Evolutionary conservation across 2,888 invertebrate genomes (phyloP).

Genomic region (Dromius quadrimaculatus): DNA sequence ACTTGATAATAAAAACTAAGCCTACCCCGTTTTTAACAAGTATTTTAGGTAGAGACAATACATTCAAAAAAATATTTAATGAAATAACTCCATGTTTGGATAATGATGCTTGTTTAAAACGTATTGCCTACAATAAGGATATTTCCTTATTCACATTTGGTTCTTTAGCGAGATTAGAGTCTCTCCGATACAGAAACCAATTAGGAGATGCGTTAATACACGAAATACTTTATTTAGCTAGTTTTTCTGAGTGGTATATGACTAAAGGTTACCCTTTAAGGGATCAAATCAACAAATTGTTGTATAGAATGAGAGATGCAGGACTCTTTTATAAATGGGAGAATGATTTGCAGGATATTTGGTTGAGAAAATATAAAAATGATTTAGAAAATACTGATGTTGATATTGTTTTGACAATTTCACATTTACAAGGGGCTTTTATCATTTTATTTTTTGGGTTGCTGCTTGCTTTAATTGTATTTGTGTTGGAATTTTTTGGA

Average conservation of each 20-base stretch:
- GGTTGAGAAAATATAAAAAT: not conserved
- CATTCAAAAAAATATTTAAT: not conserved
- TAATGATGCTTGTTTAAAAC: slow-evolving; percentile 5
- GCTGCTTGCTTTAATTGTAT: not conserved
- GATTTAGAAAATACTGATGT: too few species aligned
- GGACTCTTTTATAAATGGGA: slow-evolving; percentile 19
- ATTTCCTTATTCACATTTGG: not conserved
- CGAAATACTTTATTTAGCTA: slow-evolving; percentile 56
- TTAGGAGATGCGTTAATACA: slow-evolving; percentile 14
- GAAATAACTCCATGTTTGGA: slow-evolving; percentile 6
- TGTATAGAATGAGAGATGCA: not conserved
- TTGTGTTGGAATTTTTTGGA: slow-evolving; percentile 6
- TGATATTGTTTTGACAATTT: not conserved
- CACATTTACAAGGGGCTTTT: slow-evolving; percentile 30
- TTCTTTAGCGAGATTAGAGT: not conserved
- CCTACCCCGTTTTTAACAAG: not conserved
- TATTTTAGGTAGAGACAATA: slow-evolving; percentile 6
- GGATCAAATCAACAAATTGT: slow-evolving; percentile 10
- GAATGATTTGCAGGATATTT: slow-evolving; percentile 1
- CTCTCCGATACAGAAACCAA: slow-evolving; percentile 5
- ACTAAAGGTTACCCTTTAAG: slow-evolving; percentile 33
- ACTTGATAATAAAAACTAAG: not conserved
- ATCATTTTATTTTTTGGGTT: slow-evolving; percentile 3
- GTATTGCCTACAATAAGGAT: slow-evolving; percentile 34
- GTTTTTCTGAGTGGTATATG: slow-evolving; percentile 21